Evolutionary conservation across 2,113 vertebrate species (phyloP).

Genomic region (Pygoscelis adeliae): DNA sequence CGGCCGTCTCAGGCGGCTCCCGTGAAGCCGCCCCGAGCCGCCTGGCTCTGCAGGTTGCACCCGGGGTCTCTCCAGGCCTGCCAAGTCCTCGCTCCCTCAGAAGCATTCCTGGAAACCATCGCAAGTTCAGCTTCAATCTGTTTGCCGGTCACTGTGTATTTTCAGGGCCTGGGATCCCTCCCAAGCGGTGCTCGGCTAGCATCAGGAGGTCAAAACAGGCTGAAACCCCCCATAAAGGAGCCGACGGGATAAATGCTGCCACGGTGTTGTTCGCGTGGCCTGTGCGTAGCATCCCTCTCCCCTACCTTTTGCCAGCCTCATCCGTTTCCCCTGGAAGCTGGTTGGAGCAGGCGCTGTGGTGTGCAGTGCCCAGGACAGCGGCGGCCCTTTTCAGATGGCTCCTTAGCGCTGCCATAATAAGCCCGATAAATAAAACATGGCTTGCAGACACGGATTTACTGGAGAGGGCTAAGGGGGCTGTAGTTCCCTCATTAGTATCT

Average conservation of each 20-base stretch:
- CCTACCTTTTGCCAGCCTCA: neutral
- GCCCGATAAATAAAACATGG: constrained; percentile 67
- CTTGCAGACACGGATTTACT: constrained; percentile 58
- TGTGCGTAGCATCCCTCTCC: neutral
- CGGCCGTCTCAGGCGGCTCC: neutral
- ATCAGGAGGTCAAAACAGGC: neutral
- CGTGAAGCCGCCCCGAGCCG: rapidly evolving
- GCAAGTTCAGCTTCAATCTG: neutral
- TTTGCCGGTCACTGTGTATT: neutral
- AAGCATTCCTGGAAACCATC: neutral
- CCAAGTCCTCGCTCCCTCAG: neutral
- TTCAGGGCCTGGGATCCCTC: neutral
- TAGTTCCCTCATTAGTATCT: constrained; percentile 68
- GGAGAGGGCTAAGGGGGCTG: constrained; percentile 65
- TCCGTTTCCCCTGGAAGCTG: neutral
- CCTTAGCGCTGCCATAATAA: constrained; percentile 65
- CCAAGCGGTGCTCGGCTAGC: neutral
- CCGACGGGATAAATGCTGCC: neutral
- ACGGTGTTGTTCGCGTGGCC: rapidly evolving
- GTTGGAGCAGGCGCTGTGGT: neutral
- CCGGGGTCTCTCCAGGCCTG: neutral
- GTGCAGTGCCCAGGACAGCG: neutral
- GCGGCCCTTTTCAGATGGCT: constrained; percentile 43
- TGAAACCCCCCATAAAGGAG: neutral
- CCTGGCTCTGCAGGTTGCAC: neutral